Base-by-base conservation (phyloP, 2,888 invertebrate genomes). In the Drosophila maculinotata region DNA sequence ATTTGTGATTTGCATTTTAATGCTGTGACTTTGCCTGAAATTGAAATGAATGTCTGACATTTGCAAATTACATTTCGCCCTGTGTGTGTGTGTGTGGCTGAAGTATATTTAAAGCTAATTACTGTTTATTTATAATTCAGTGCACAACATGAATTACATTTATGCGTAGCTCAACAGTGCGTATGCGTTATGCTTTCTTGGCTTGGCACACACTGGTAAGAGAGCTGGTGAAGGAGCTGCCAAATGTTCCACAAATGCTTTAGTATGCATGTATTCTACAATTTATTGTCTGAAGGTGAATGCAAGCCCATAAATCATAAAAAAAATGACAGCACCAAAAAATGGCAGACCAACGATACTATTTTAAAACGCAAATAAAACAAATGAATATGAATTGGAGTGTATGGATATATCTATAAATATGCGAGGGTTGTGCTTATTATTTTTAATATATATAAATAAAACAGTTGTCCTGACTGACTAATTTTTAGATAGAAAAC, bases 111-210 rank as follows among this genome's bases (percentile, higher is more conserved):
- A 35, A 52, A 66, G 57, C 79, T 67, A 70, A 64, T 76, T 76
- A 59, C 52, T 54, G 47, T 68, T 85, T 71, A 76, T 83, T 82
- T 74, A 79, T 73, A 73, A 81, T 79, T 85, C 79, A 79, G 70
- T 64, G 49, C 66, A 59, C 70, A 80, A 60, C 54, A 67, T 63
- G 51, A 70, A 66, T 70, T 53, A 62, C 47, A 39, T 41, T 62
- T 65, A 31, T 51, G 36, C 42, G 12, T 10, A 58, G 57, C 39
- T 42, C 41, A 49, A 58, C 56, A 49, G 26, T 54, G 58, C 77
- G 68, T 69, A 76, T 59, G 48, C 58, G 56, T 44, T 39, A 59
- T 67, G 49, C 20, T 17, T 12, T 10, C 31, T 25, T 1, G 35
- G 20, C n/a, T 25, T 53, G 35, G 2, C 23, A 42, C 20, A 14